phyloP scores from a whole-genome alignment of 92 coral and sea anemone species.

The Desmophyllum pertusum region DNA sequence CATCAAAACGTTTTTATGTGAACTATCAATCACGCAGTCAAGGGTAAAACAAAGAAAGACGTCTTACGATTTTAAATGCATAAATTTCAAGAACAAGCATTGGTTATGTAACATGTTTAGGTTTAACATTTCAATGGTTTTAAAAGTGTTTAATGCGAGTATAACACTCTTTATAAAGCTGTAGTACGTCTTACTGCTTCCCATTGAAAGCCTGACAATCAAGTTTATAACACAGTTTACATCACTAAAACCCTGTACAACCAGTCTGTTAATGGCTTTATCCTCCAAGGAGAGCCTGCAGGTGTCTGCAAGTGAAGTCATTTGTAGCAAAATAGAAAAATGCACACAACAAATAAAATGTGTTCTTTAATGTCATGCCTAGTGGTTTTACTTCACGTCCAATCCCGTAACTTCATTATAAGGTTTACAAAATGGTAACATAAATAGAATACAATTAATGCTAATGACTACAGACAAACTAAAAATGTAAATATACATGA shows the following conservation, averaged over 20 bases:
- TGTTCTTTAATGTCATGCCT: constrained; percentile 35
- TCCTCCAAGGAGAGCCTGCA: constrained; percentile 5
- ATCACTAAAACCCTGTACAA: neutral
- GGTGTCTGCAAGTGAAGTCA: constrained; percentile 32
- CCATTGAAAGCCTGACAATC: neutral
- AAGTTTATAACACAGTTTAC: neutral
- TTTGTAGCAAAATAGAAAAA: constrained; percentile 25
- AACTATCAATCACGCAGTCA: neutral
- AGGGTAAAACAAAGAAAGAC: neutral
- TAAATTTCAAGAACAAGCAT: neutral
- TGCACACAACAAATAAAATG: constrained; percentile 39
- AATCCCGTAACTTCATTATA: neutral
- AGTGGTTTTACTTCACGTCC: neutral
- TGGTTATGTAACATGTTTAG: neutral
- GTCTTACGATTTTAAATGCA: neutral
- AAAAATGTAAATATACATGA: constrained; percentile 13
- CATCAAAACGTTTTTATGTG: neutral
- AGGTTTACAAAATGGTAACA: constrained; percentile 20
- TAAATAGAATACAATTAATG: constrained; percentile 6
- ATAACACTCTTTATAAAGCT: neutral
- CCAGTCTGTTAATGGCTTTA: neutral
- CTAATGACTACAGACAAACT: constrained; percentile 1
- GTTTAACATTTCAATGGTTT: neutral
- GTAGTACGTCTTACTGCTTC: neutral
- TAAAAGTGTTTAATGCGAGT: neutral